Conservation (phyloP, 2,888 invertebrate genomes). For the Orthonevra nobilis region DNA sequence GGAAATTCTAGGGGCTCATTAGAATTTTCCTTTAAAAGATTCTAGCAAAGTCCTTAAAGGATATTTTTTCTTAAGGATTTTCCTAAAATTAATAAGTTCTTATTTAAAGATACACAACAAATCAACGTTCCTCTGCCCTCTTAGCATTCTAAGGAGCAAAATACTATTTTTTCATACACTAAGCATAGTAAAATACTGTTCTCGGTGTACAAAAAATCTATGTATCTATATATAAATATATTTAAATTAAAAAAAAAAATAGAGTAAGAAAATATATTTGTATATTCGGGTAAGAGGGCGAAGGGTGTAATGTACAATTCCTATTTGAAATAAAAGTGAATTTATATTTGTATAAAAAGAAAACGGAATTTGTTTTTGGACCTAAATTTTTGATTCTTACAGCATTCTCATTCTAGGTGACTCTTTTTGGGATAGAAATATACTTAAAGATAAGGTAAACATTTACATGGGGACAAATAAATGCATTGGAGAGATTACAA, state of each 20-base stretch:
- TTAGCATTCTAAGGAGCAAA: slow-evolving; percentile 23
- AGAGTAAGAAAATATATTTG: slow-evolving; percentile 48
- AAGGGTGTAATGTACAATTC: slow-evolving; percentile 65
- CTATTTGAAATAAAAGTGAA: slow-evolving; percentile 70
- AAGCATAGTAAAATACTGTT: slow-evolving; percentile 4
- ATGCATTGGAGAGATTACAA: too few relatives aligned
- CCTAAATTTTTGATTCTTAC: too few relatives aligned
- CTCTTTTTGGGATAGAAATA: too few relatives aligned
- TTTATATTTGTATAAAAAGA: slow-evolving; percentile 69
- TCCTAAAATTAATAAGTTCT: slow-evolving; percentile 16
- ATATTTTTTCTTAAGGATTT: slow-evolving; percentile 2
- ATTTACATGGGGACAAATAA: too few relatives aligned
- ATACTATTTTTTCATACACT: slow-evolving; percentile 36
- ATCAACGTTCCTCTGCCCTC: slow-evolving; percentile 60
- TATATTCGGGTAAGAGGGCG: slow-evolving; percentile 59
- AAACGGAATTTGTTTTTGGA: background rate
- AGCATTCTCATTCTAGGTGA: too few relatives aligned
- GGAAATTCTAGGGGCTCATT: slow-evolving; percentile 66
- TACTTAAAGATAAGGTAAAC: too few relatives aligned
- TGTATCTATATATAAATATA: slow-evolving; percentile 22
- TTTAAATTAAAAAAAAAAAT: slow-evolving; percentile 29
- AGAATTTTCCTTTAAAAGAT: slow-evolving; percentile 40
- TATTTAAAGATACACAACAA: background rate
- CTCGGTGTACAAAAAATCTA: slow-evolving; percentile 24
- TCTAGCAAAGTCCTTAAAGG: slow-evolving; percentile 21